Evolutionary conservation across 2,113 vertebrate genomes (phyloP).

Genomic region (Indri indri): DNA sequence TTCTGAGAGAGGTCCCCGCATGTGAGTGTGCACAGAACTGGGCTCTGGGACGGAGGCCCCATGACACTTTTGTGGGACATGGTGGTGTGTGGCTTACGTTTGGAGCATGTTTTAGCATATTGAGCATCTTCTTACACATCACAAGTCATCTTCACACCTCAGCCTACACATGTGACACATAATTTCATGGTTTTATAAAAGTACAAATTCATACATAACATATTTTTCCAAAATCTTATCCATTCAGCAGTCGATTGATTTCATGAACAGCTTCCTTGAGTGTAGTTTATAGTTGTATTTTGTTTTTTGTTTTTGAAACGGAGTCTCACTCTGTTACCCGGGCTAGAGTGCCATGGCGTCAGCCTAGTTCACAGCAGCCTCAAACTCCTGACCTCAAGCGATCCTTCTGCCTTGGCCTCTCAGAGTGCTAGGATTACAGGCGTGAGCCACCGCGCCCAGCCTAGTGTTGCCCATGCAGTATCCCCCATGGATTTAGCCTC

Average conservation of each 20-base stretch:
- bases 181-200: neutral
- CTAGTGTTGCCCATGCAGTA: no score
- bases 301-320: no score
- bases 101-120: no score
- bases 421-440: no score
- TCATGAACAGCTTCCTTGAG: neutral
- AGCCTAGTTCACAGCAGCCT: no score
- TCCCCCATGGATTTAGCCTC: neutral
- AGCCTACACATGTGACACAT: neutral
- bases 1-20: conserved; percentile 94
- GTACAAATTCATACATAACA: neutral
- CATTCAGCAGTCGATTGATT: neutral
- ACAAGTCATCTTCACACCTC: neutral
- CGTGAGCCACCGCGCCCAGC: no score
- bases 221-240: neutral
- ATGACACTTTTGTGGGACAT: neutral
- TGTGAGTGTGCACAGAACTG: conserved; percentile 82
- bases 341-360: no score
- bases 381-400: no score
- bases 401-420: no score
- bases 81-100: accelerated
- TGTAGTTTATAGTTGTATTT: neutral
- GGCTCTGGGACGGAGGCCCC: accelerated
- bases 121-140: neutral
- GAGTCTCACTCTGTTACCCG: no score